Base-by-base conservation (phyloP, 2,888 invertebrate genomes). In the Diarsia brunnea region DNA sequence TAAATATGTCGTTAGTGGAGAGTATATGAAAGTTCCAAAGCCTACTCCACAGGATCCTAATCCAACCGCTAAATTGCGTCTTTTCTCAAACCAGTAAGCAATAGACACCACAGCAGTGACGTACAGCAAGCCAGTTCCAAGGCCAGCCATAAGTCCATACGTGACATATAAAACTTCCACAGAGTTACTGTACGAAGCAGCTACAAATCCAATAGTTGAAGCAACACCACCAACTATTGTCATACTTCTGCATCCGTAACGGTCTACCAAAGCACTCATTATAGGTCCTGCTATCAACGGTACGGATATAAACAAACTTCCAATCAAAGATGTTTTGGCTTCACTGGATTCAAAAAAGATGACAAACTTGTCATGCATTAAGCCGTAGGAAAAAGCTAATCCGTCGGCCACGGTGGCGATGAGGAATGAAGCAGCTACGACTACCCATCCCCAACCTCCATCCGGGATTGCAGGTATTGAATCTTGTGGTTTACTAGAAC, bases 371-470 rank as follows among this genome's bases (percentile, higher is more conserved):
- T 98, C 97, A 92, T 98, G 98, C 66, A 99, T 97, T 58, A 99
- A 96, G 2, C 99, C 99, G 91, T 99, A 99, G 1, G 99, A 98
- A 94, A 99, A 99, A 58, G 98, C 98, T 61, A 99, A 97, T 0
- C 99, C 99, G 93, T 99, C 99, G 67, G 99, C 98, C 55, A 99
- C 98, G 89, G 99, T 97, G 65, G 99, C 99, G 31, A 99, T 97
- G 53, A 98, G 95, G 86, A 99, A 97, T 0, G 99, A 98, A 4
- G 99, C 98, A 24, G 98, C 96, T 0, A 99, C 99, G 0, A 99
- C 98, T 81, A 98, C 97, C 99, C 99, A 99, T 47, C 98, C 98
- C 98, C 98, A 98, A 47, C 98, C 98, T n/a, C 98, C 98, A 89
- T 98, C 98, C 0, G 98, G 98, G 75, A 98, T 97, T 82, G 97